Conservation (phyloP, 1,140 invertebrate species). For the Oncopeltus fasciatus region DNA sequence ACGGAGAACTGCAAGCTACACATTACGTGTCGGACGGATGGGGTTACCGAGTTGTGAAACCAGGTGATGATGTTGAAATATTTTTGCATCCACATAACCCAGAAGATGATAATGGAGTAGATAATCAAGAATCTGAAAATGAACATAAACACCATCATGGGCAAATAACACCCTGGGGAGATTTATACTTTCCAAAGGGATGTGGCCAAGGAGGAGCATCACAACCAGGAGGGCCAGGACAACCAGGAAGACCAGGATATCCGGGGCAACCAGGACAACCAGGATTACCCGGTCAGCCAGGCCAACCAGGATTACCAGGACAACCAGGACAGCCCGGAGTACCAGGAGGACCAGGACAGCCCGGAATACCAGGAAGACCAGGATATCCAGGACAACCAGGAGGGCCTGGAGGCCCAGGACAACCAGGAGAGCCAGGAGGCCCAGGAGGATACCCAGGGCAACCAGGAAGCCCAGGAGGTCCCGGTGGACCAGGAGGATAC, state of each 20-base stretch:
- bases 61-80: slow-evolving; percentile 49
- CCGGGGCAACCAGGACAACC: slow-evolving; percentile 22
- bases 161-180: slow-evolving; percentile 38
- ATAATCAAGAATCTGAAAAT: slow-evolving; percentile 14
- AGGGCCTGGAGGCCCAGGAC: slow-evolving; percentile 12
- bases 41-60: slow-evolving; percentile 55
- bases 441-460: slow-evolving; percentile 20
- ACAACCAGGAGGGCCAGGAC: slow-evolving; percentile 19
- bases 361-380: slow-evolving; percentile 23
- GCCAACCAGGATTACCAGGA: slow-evolving; percentile 23
- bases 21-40: slow-evolving; percentile 64
- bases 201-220: slow-evolving; percentile 30
- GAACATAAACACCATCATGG: slow-evolving; percentile 34
- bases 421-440: slow-evolving; percentile 20
- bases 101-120: slow-evolving; percentile 10
- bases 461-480: slow-evolving; percentile 20
- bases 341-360: slow-evolving; percentile 25
- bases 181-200: slow-evolving; percentile 44
- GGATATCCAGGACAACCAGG: slow-evolving; percentile 21
- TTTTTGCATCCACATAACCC: slow-evolving; percentile 36
- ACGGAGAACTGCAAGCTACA: slow-evolving; percentile 45
- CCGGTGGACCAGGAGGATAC: slow-evolving; percentile 21
- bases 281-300: slow-evolving; percentile 23
- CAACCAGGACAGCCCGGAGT: slow-evolving; percentile 23
- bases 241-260: slow-evolving; percentile 17